Conservation (phyloP, 1,140 invertebrate species). For the Paramacrobiotus metropolitanus region DNA sequence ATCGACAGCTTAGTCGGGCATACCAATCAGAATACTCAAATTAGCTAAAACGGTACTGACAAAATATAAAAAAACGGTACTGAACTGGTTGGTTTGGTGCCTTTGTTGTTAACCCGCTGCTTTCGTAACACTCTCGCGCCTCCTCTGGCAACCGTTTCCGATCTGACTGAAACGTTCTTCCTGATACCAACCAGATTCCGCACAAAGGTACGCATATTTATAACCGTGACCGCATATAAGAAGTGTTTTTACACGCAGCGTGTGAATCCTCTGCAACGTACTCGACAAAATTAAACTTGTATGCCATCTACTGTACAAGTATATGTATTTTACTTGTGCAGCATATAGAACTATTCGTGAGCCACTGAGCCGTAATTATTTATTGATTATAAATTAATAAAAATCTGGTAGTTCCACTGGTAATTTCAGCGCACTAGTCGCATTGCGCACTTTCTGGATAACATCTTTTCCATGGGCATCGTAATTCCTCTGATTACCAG, state of each 20-base stretch:
- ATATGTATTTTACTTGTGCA: too few species aligned
- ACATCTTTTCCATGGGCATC: slow-evolving; percentile 53
- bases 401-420: too few species aligned
- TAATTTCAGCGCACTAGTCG: background rate
- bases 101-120: slow-evolving; percentile 36
- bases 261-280: too few species aligned
- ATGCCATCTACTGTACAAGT: too few species aligned
- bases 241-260: background rate
- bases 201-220: background rate
- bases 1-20: too few species aligned
- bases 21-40: too few species aligned
- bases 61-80: too few species aligned
- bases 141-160: slow-evolving; percentile 46
- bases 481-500: slow-evolving; percentile 58
- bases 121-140: slow-evolving; percentile 53
- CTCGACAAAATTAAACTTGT: too few species aligned
- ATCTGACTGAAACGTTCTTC: slow-evolving; percentile 47
- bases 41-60: too few species aligned
- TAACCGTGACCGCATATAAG: background rate
- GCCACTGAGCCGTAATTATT: too few species aligned
- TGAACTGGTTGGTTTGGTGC: slow-evolving; percentile 37
- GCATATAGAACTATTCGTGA: too few species aligned
- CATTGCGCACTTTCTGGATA: slow-evolving; percentile 32
- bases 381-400: too few species aligned
- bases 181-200: slow-evolving; percentile 25